Evolutionary conservation across 2,797 vertebrate species (phyloP).

Genomic region (Eulemur coronatus): DNA sequence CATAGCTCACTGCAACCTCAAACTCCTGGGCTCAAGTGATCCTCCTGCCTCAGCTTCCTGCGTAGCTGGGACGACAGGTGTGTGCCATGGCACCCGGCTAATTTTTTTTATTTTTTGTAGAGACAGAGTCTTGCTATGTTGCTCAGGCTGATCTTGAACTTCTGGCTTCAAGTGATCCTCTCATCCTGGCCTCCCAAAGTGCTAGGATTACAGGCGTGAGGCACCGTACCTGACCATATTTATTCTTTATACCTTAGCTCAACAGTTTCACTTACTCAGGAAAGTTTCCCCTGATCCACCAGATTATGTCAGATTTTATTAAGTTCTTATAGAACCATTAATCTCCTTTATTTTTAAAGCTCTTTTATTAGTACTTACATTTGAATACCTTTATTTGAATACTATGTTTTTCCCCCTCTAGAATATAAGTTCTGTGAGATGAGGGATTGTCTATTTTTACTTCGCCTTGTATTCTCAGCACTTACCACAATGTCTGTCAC

Average conservation of each 20-base stretch:
- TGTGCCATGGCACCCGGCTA: background rate
- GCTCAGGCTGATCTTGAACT: background rate
- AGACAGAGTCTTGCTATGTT: background rate
- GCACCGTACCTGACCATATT: background rate
- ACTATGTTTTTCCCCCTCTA: background rate
- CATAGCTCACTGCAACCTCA: background rate
- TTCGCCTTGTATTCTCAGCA: background rate
- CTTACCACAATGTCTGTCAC: background rate
- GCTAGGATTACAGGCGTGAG: background rate
- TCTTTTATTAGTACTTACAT: slow-evolving; percentile 1
- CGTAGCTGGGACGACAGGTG: background rate
- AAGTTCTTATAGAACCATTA: background rate
- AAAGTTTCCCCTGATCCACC: background rate
- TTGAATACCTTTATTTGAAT: slow-evolving; percentile 9
- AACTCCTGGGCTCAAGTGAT: background rate
- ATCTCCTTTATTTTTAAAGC: background rate
- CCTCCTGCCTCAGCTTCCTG: background rate
- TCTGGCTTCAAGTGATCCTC: background rate
- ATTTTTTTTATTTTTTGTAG: background rate
- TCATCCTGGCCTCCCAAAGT: background rate
- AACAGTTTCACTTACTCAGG: background rate
- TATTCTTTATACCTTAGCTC: background rate
- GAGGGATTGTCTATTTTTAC: background rate
- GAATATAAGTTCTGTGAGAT: background rate
- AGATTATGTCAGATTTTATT: background rate